These are phyloP conservation scores for Chunga burmeisteri DNA, from an alignment of 2,113 vertebrate species.

Conservation along the genomic window DNA sequence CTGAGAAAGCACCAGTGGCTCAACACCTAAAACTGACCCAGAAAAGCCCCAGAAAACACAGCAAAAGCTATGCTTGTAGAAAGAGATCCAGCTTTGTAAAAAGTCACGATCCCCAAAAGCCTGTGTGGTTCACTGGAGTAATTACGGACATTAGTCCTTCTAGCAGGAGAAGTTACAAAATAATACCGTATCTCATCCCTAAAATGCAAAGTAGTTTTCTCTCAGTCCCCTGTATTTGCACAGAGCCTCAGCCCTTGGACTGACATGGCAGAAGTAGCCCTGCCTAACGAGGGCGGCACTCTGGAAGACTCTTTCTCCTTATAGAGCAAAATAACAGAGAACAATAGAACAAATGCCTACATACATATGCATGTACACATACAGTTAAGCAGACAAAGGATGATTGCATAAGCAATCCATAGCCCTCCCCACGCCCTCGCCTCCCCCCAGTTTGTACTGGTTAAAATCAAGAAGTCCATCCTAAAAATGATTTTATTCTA, in stretches of 20 bases:
- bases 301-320: background rate
- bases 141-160: background rate
- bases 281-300: background rate
- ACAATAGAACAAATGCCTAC: background rate
- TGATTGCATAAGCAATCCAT: background rate
- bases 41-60: background rate
- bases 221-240: background rate
- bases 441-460: background rate
- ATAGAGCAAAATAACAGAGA: background rate
- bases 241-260: background rate
- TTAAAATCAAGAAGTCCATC: background rate
- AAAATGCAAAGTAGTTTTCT: background rate
- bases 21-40: background rate
- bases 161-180: background rate
- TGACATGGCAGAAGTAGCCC: background rate
- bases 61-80: background rate
- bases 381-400: background rate
- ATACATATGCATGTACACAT: accelerated
- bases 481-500: background rate
- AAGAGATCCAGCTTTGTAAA: background rate
- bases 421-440: background rate
- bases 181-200: background rate
- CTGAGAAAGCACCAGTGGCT: background rate
- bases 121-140: background rate
- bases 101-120: background rate